Conservation (phyloP, 1,140 invertebrate species). For the Campoletis sonorensis region DNA sequence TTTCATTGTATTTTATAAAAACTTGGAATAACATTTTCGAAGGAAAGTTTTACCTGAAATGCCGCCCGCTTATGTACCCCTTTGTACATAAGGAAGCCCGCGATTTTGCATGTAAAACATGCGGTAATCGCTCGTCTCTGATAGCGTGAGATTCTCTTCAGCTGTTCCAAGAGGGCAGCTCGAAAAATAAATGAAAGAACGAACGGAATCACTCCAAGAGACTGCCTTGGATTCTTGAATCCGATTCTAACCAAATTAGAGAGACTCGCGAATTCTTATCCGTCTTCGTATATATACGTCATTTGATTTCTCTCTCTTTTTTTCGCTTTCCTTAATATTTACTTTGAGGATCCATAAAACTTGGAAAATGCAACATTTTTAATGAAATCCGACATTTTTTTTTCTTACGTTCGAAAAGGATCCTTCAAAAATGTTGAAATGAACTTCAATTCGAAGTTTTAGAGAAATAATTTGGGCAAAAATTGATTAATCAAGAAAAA, state of each 20-base stretch:
- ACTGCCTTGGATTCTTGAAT: constrained; percentile 57
- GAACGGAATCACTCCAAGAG: constrained; percentile 50
- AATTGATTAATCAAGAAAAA: no score
- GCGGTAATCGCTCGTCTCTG: constrained; percentile 11
- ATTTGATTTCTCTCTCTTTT: background rate
- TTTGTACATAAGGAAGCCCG: background rate
- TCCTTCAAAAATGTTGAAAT: background rate
- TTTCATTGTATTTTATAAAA: no score
- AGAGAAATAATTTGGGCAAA: no score
- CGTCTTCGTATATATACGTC: background rate
- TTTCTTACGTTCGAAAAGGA: no score
- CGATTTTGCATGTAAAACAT: background rate
- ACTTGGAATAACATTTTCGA: background rate
- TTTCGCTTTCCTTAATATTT: background rate
- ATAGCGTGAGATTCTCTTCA: constrained; percentile 39
- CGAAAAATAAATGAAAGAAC: constrained; percentile 37
- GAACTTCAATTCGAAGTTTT: no score
- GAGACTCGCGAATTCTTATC: constrained; percentile 42
- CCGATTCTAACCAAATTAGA: constrained; percentile 75
- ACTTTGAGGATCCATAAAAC: constrained; percentile 11
- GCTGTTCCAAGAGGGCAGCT: background rate
- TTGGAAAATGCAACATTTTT: background rate
- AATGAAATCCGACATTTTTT: background rate
- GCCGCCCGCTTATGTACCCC: background rate
- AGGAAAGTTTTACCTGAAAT: no score